phyloP scores from a whole-genome alignment of 2,797 vertebrate genomes.

The Pantherophis alleghaniensis region DNA sequence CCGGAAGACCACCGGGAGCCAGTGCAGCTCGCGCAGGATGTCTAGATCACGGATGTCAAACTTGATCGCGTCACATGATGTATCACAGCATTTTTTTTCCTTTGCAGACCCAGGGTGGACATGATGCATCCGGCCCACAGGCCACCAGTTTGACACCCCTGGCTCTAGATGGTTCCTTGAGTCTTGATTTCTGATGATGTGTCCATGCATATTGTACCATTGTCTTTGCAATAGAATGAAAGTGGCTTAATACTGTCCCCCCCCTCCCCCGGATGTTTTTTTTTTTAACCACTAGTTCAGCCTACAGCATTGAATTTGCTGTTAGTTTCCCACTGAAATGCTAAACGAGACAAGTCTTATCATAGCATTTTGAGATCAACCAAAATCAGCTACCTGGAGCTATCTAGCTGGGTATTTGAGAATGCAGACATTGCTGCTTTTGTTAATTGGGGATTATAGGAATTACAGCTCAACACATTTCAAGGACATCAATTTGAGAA shows the following conservation, averaged over 20 bases:
- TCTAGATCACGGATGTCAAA: neutral
- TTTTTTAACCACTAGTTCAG: neutral
- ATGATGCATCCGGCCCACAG: too few relatives aligned
- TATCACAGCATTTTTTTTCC: too few relatives aligned
- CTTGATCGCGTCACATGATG: too few relatives aligned
- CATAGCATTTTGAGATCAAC: neutral
- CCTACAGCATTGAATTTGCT: neutral
- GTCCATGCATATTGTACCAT: neutral
- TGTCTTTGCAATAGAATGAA: neutral
- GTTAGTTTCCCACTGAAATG: neutral
- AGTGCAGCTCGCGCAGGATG: too few relatives aligned
- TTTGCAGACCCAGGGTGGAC: too few relatives aligned
- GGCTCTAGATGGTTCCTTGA: neutral
- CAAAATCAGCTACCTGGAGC: neutral
- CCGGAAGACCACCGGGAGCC: too few relatives aligned
- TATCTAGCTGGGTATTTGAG: neutral
- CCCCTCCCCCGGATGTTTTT: neutral
- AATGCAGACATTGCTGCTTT: neutral
- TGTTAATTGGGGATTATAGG: neutral
- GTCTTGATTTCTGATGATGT: neutral
- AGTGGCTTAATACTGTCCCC: neutral
- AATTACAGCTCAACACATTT: neutral
- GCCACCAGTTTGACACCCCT: too few relatives aligned
- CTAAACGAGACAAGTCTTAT: neutral
- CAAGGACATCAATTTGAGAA: neutral